Evolutionary conservation across 2,797 vertebrate species (phyloP), one percentile per base, ranked within the genome.

Genomic region (Pagetopsis macropterus): DNA sequence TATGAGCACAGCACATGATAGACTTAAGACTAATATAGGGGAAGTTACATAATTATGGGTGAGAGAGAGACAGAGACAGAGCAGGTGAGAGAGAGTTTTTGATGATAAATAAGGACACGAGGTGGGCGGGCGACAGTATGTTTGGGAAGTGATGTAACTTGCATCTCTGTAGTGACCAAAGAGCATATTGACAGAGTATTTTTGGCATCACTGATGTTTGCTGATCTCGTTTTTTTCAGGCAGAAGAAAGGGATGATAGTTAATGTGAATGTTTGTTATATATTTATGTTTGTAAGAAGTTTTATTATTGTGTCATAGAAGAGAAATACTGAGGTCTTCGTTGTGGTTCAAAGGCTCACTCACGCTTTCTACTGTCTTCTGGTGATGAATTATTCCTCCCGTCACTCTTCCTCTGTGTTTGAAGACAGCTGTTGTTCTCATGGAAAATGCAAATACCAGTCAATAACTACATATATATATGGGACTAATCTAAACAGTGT

Each of bases 351-450:
- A 37, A 37, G 7, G 33, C 33, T 37, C 6, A 37, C 27, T 46
- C 59, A 55, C 21, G 40, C 50, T 33, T 23, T 41, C 54, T 40
- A 10, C 27, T 9, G 33, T 43, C 54, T 40, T 8, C 33, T 37
- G 33, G 6, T 37, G 33, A 37, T 9, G 33, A 37, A 66, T 66
- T 62, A 72, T 76, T 76, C 56, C 27, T 33, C 61, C 61, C 50
- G 55, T 45, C 12, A 41, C 5, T 62, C 6, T 37, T 44, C 23
- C 16, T 41, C 19, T 44, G 33, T 16, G 14, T 43, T 51, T 41
- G 37, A 68, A 31, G 16, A 21, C 19, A 44, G 15, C n/a, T n/a
- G 37, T 56, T 37, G 33, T 9, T 7, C 33, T 37, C 33, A 37
- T 9, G 33, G 1, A 37, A 37, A 37, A 37, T 37, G 8, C 33